phyloP scores from a whole-genome alignment of 2,888 invertebrate genomes.

The Neelides folsomi region DNA sequence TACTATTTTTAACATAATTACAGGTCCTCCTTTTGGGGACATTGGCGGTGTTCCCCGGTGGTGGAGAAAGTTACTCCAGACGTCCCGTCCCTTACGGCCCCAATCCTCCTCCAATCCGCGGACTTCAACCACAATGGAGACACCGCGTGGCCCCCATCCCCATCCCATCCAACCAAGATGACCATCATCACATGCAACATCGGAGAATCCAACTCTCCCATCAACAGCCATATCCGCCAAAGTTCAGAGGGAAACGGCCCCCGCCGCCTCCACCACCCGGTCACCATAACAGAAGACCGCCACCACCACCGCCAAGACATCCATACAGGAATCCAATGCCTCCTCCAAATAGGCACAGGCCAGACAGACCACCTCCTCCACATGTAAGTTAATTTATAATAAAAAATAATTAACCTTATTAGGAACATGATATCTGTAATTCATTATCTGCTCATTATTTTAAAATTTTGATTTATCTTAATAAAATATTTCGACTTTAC shows the following conservation, averaged over 20 bases:
- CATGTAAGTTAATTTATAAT: not conserved
- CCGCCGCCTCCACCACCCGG: constrained; percentile 18
- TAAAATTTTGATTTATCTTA: too few species aligned
- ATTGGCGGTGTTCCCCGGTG: too few species aligned
- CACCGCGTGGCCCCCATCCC: not conserved
- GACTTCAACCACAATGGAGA: not conserved
- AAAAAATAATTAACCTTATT: too few species aligned
- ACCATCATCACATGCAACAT: not conserved
- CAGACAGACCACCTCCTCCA: constrained; percentile 1
- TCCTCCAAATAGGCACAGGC: constrained; percentile 4
- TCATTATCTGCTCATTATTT: too few species aligned
- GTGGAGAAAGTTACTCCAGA: too few species aligned
- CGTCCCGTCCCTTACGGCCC: constrained; percentile 1
- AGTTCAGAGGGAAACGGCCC: constrained; percentile 1
- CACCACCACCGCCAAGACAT: constrained; percentile 15
- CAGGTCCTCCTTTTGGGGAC: too few species aligned
- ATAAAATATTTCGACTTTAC: too few species aligned
- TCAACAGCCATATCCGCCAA: not conserved
- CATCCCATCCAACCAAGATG: not conserved
- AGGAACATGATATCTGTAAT: too few species aligned
- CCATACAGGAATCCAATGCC: not conserved
- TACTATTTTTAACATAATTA: too few species aligned
- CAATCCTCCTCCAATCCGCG: not conserved
- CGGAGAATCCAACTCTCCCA: constrained; percentile 1
- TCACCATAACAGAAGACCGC: constrained; percentile 16